Evolutionary conservation across 2,888 invertebrate genomes (phyloP), one percentile per base, ranked within the genome.

Genomic region (Lydus trimaculatus): DNA sequence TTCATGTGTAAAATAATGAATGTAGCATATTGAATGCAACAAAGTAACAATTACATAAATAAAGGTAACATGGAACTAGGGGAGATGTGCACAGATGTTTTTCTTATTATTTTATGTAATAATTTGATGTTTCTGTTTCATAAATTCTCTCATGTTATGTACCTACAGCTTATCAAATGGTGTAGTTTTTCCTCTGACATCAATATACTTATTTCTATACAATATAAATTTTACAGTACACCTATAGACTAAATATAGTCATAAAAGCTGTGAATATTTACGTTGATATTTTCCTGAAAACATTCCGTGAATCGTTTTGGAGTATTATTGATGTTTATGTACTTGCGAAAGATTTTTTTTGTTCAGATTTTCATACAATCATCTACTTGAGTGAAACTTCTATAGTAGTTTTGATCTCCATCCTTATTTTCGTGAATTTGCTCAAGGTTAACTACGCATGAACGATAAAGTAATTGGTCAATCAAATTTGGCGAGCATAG

Each of bases 21-120:
- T 52, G 52, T 52, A 8, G 23, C 52, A 52, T 20, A 52, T 52
- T 25, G 52, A 52, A 52, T 52, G 11, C 25, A 52, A 52, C 23
- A 23, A 25, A 52, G 13, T 52, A 52, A 52, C 52, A 52, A 52
- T 52, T 52, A 52, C 52, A 52, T 52, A 52, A 52, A 52, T 52
- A 52, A 52, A 23, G 13, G 52, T 23, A 11, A 52, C 52, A 52
- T 52, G 25, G 52, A 25, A 52, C 52, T 52, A 23, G 52, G 13
- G n/a, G 13, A 52, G 52, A 52, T 52, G 52, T 52, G 52, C 52
- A 52, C 52, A 52, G 52, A 52, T 52, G 52, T 52, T 52, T 23
- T 52, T 25, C 20, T 52, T 52, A 52, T 52, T 52, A 52, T 52
- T 52, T 52, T 52, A 52, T 52, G 13, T 52, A 52, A 52, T 52